Evolutionary conservation across 2,797 vertebrate species (phyloP), one percentile per base, ranked within the genome.

Genomic region (Pterois miles): DNA sequence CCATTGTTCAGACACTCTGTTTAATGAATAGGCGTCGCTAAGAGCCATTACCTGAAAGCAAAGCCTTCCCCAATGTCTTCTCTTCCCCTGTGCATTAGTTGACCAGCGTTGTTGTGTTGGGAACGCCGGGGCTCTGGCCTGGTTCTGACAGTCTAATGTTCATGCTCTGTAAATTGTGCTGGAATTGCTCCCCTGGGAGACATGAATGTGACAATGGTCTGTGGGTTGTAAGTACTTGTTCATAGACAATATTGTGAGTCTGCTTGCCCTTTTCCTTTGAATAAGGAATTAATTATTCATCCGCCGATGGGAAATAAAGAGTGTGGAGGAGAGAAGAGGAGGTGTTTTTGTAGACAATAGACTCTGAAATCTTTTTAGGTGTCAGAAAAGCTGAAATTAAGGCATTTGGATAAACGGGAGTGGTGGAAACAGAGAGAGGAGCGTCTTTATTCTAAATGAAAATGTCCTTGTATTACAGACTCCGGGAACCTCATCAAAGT

Each of bases 211-310:
- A 93, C 92, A 91, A 82, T 86, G 80, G 88, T 89, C 77, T 91
- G 85, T 86, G 88, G 90, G 87, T 89, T 87, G 71, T 81, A 82
- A 88, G 87, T 78, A 85, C 84, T 86, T 74, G 69, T 85, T 93
- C 83, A 81, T 20, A 85, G 87, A 86, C 88, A 92, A 90, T 90
- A 89, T 81, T 91, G 88, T 80, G 89, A 89, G 71, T 76, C 79
- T 67, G 87, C 87, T 82, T 87, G 84, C 79, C 83, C 90, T 89
- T 89, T 91, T 85, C 86, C 78, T 86, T 86, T 89, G 87, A 92
- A 90, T 86, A 81, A 86, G 69, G 66, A 89, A 93, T 92, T 90
- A 91, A 94, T 94, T 93, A 93, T 94, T 94, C 90, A 92, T 91
- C 85, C 67, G 40, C 74, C 79, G 80, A 74, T 76, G 76, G 87